Conservation (phyloP, 2,888 invertebrate species). For the Timema podura region DNA sequence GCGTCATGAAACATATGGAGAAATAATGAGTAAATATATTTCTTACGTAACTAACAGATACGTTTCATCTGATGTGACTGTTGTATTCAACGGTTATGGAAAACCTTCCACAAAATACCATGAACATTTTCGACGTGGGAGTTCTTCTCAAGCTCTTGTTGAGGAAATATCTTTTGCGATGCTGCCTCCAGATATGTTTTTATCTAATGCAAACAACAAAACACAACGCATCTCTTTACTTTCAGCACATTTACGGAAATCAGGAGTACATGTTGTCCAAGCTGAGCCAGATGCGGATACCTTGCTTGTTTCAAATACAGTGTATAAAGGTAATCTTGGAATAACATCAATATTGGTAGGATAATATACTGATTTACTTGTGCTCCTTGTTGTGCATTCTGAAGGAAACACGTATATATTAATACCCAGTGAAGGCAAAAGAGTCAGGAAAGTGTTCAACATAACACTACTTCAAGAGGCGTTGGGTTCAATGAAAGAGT, state of each 20-base stretch:
- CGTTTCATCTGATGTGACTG: not conserved
- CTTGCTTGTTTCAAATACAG: not conserved
- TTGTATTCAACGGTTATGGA: not conserved
- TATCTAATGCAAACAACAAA: not conserved
- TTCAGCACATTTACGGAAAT: not conserved
- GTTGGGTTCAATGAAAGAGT: not conserved
- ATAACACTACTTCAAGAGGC: not conserved
- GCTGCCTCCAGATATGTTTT: not conserved
- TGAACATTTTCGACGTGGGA: not conserved
- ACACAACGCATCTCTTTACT: not conserved
- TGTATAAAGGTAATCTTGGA: not conserved
- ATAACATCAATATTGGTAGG: not conserved
- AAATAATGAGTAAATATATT: not conserved
- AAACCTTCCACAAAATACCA: not conserved
- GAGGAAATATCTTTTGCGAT: not conserved
- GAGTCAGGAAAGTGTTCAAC: not conserved
- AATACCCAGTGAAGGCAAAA: not conserved
- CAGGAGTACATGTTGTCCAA: constrained; percentile 1
- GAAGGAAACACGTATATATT: not conserved
- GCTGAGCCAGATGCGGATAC: not conserved
- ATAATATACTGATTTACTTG: not conserved
- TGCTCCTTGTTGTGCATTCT: not conserved
- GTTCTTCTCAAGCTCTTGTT: not conserved
- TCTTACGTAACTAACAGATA: not conserved
- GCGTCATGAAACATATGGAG: not conserved